A percentile compares a stretch with the other conserved stretches of the same genome.
Conservation (phyloP, 1,140 invertebrate genomes). For the Listronotus oregonensis region DNA sequence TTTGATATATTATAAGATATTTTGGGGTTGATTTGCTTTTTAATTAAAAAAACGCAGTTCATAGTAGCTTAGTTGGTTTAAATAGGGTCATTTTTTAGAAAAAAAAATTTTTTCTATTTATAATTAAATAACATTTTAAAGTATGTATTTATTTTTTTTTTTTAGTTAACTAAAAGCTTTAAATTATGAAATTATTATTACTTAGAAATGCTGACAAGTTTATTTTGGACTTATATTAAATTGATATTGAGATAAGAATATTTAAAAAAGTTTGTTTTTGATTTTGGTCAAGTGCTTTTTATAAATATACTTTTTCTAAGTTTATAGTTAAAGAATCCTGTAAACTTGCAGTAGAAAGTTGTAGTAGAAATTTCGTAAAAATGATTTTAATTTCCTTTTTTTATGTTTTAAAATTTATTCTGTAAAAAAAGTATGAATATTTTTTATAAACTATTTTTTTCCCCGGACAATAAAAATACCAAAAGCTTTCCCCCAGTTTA, state of each 20-base stretch:
- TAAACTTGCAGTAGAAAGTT: neutral
- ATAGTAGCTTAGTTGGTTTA: neutral
- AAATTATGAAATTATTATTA: neutral
- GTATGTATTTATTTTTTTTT: neutral
- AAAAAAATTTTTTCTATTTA: neutral
- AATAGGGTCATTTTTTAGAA: neutral
- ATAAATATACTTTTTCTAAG: neutral
- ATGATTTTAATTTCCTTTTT: neutral
- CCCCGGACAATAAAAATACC: conserved; percentile 2
- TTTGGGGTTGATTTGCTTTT: neutral
- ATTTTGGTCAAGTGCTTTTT: conserved; percentile 3
- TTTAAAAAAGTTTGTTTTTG: neutral
- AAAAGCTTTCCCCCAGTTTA: too few relatives aligned
- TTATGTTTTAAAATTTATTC: conserved; percentile 14
- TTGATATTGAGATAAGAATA: neutral
- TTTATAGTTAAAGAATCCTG: neutral
- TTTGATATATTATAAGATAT: neutral
- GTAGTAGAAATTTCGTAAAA: conserved; percentile 7
- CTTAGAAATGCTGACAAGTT: too few relatives aligned
- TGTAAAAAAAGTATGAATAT: conserved; percentile 14
- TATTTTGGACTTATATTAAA: neutral
- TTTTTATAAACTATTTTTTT: conserved; percentile 15
- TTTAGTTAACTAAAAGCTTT: neutral
- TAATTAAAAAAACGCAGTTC: neutral
- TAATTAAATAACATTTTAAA: neutral